These are phyloP conservation scores for Penaeus chinensis DNA, from an alignment of 1,140 invertebrate species.

Conservation along the genomic window DNA sequence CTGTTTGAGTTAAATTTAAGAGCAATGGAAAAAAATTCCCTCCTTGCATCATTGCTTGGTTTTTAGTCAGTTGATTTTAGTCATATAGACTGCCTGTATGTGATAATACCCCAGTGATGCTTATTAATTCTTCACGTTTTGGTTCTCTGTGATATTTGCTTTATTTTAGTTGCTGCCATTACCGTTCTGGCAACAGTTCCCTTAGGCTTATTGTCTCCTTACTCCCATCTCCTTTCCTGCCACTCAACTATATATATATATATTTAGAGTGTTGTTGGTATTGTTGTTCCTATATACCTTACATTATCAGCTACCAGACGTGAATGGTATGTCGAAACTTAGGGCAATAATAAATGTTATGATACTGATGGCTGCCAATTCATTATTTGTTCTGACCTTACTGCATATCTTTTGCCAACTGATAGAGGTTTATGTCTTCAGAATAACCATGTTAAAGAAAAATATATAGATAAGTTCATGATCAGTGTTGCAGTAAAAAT, in stretches of 20 bases:
- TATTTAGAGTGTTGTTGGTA: slow-evolving; percentile 63
- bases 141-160: slow-evolving; percentile 63
- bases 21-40: slow-evolving; percentile 54
- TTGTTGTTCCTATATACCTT: slow-evolving; percentile 62
- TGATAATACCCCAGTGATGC: slow-evolving; percentile 63
- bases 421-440: neutral
- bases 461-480: neutral
- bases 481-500: neutral
- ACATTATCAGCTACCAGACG: slow-evolving; percentile 58
- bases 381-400: slow-evolving; percentile 32
- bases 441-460: slow-evolving; percentile 3
- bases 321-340: slow-evolving; percentile 62
- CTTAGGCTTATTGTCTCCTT: slow-evolving; percentile 56
- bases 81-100: slow-evolving; percentile 61
- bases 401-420: neutral
- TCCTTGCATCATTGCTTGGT: slow-evolving; percentile 60
- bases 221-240: slow-evolving; percentile 58
- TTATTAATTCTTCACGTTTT: slow-evolving; percentile 61
- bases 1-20: slow-evolving; percentile 47
- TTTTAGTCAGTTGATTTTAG: slow-evolving; percentile 61
- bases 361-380: slow-evolving; percentile 52
- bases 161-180: slow-evolving; percentile 62
- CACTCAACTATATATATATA: slow-evolving; percentile 62
- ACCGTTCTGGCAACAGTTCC: slow-evolving; percentile 48
- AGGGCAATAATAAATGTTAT: slow-evolving; percentile 64